phyloP scores from a whole-genome alignment of 1,140 invertebrate genomes.

The Acyrthosiphon pisum region DNA sequence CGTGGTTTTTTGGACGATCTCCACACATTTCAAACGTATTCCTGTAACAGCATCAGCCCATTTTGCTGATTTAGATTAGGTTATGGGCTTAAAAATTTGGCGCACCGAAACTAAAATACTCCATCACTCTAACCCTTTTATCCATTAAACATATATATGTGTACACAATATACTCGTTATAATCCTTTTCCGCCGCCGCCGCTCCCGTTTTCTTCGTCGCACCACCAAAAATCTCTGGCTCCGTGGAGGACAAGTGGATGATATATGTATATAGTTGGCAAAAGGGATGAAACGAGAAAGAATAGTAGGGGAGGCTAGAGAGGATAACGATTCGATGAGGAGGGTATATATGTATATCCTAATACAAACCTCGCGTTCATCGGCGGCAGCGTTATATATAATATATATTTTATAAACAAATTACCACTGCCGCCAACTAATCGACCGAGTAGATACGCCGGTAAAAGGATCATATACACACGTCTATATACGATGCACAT shows the following conservation, averaged over 20 bases:
- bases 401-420: slow-evolving; percentile 22
- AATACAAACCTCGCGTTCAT: not conserved
- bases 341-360: not conserved
- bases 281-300: not conserved
- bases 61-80: no score
- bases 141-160: not conserved
- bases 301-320: not conserved
- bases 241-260: not conserved
- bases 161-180: not conserved
- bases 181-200: not conserved
- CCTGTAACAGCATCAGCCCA: no score
- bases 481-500: not conserved
- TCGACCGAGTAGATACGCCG: slow-evolving; percentile 29
- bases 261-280: not conserved
- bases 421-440: slow-evolving; percentile 10
- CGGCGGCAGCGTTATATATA: not conserved
- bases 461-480: slow-evolving; percentile 30
- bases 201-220: no score
- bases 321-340: not conserved
- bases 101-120: no score
- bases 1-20: not conserved
- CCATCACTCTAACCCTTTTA: no score
- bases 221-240: not conserved
- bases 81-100: no score
- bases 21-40: not conserved